phyloP scores from a whole-genome alignment of 2,113 vertebrate genomes.

The Hipposideros armiger region DNA sequence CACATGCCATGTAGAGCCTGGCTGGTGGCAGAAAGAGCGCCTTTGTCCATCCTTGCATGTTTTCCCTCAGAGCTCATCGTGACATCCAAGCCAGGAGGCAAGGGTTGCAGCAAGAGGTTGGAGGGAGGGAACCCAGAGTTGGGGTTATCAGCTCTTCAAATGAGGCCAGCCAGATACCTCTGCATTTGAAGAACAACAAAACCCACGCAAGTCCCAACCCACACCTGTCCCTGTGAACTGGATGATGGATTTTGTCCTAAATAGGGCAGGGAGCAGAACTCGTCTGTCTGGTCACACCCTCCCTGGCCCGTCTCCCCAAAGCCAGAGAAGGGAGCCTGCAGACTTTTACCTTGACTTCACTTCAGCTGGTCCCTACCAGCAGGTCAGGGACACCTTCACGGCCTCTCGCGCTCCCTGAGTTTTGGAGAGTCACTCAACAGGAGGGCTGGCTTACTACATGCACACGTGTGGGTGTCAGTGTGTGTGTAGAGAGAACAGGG shows the following conservation, averaged over 20 bases:
- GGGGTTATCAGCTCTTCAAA: slow-evolving; percentile 40
- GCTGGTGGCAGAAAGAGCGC: not conserved
- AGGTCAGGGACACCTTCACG: not conserved
- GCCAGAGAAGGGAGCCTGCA: not conserved
- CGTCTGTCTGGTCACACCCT: not conserved
- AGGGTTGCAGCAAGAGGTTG: not conserved
- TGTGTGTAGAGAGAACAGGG: not conserved
- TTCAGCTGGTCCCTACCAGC: not conserved
- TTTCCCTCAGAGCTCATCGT: not conserved
- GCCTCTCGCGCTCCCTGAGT: not conserved
- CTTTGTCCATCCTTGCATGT: not conserved
- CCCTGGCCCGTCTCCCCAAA: not conserved
- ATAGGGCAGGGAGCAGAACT: not conserved
- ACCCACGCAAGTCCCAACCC: not conserved
- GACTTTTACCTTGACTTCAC: not conserved
- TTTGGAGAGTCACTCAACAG: not conserved
- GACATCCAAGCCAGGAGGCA: not conserved
- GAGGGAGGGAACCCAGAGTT: not conserved
- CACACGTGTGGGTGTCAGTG: accelerated
- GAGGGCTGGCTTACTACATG: accelerated
- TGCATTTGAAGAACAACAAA: not conserved
- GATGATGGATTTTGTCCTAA: not conserved
- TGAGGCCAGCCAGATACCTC: not conserved
- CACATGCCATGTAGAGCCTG: not conserved
- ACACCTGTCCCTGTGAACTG: not conserved